A percentile compares a stretch with the other conserved stretches of the same genome.
Conservation (phyloP, 2,888 invertebrate genomes). For the Muschampia plurimacula region DNA sequence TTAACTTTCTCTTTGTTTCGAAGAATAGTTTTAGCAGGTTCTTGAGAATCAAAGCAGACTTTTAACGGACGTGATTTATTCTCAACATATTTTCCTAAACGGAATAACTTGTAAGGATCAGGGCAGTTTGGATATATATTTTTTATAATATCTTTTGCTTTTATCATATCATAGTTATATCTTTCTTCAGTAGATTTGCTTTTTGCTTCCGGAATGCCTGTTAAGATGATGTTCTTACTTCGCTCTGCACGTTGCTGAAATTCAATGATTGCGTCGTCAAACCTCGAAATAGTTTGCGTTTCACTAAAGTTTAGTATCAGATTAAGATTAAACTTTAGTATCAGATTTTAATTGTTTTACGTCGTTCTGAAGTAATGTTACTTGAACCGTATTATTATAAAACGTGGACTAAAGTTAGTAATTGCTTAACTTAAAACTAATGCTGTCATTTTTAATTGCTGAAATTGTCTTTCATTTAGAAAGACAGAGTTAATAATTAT, state of each 20-base stretch:
- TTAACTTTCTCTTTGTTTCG: not conserved
- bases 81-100: not conserved
- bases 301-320: not conserved
- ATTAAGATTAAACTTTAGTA: not conserved
- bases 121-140: not conserved
- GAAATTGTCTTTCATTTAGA: no score
- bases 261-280: not conserved
- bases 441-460: no score
- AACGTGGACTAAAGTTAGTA: no score
- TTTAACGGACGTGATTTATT: not conserved
- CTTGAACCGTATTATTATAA: no score
- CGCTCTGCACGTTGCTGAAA: not conserved
- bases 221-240: not conserved
- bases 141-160: not conserved
- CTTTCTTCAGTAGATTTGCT: not conserved
- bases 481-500: no score
- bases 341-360: not conserved
- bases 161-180: not conserved
- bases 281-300: not conserved
- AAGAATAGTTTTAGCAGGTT: not conserved
- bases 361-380: no score
- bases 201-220: not conserved
- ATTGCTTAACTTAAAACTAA: no score
- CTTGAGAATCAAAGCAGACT: not conserved
- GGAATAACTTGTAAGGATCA: not conserved